Percentiles rank a stretch among this genome's conserved stretches.
phyloP scores from a whole-genome alignment of 2,888 invertebrate species.

The Drosophila paucipuncta region DNA sequence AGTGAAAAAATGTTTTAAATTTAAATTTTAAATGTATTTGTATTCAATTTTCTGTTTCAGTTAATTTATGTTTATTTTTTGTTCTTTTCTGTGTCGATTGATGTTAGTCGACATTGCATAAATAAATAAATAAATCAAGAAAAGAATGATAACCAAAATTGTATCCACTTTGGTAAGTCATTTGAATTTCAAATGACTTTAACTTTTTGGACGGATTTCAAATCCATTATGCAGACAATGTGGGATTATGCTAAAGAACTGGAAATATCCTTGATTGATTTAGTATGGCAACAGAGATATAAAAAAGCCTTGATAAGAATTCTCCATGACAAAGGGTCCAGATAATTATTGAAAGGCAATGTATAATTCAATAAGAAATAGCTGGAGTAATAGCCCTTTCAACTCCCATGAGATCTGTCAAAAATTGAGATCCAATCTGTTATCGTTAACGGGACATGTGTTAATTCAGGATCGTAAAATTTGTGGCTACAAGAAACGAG shows the following conservation, averaged over 20 bases:
- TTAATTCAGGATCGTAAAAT: constrained; percentile 72
- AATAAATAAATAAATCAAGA: constrained; percentile 4
- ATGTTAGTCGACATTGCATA: neutral
- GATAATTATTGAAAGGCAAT: constrained; percentile 48
- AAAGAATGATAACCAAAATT: neutral
- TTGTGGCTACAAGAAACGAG: constrained; percentile 39
- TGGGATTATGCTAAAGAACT: neutral
- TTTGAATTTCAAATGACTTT: neutral
- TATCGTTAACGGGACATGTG: constrained; percentile 72
- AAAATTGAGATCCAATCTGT: constrained; percentile 46
- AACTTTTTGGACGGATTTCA: neutral
- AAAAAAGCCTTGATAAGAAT: constrained; percentile 39
- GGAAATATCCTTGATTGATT: constrained; percentile 9
- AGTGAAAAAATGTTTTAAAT: neutral
- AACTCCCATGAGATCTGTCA: constrained; percentile 27
- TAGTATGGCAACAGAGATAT: constrained; percentile 44
- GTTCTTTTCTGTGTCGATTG: neutral
- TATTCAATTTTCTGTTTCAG: neutral
- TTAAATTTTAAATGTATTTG: neutral
- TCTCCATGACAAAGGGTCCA: constrained; percentile 36
- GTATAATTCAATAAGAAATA: constrained; percentile 17
- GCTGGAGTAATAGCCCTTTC: constrained; percentile 4
- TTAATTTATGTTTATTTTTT: neutral
- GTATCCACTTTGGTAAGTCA: neutral
- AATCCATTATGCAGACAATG: neutral